Percentiles rank a stretch among this genome's conserved stretches.
Conservation (phyloP, 2,113 vertebrate species). For the Rhinolophus ferrumequinum region DNA sequence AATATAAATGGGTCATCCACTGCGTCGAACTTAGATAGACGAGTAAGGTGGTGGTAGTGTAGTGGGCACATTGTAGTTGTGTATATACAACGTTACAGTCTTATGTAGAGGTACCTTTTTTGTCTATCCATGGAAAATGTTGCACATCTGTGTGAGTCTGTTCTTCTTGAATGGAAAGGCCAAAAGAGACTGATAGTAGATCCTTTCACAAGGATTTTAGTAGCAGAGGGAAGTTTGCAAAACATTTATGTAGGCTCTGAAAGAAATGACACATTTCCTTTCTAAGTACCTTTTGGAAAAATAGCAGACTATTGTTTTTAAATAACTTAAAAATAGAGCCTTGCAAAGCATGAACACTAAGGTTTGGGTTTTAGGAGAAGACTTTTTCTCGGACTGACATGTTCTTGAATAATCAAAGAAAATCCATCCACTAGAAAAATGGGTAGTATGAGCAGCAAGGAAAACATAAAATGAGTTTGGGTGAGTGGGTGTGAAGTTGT, state of each 20-base stretch:
- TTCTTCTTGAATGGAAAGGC: not conserved
- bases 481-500: slow-evolving; percentile 35
- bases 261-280: slow-evolving; percentile 62
- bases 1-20: not conserved
- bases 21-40: not conserved
- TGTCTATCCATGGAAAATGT: accelerated
- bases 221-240: not conserved
- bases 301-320: slow-evolving; percentile 53
- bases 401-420: not conserved
- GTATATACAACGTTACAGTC: accelerated
- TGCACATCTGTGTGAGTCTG: accelerated
- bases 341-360: not conserved
- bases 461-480: not conserved
- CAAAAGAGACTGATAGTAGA: not conserved
- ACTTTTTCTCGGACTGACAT: not conserved
- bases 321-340: slow-evolving; percentile 18
- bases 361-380: not conserved
- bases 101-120: not conserved
- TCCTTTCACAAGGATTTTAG: not conserved
- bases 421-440: slow-evolving; percentile 6
- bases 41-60: not conserved
- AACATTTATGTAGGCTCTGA: not conserved
- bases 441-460: not conserved
- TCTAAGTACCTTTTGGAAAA: slow-evolving; percentile 54
- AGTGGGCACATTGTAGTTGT: accelerated